Evolutionary conservation across 2,888 invertebrate genomes (phyloP).

Genomic region (Dynastes hyllus): DNA sequence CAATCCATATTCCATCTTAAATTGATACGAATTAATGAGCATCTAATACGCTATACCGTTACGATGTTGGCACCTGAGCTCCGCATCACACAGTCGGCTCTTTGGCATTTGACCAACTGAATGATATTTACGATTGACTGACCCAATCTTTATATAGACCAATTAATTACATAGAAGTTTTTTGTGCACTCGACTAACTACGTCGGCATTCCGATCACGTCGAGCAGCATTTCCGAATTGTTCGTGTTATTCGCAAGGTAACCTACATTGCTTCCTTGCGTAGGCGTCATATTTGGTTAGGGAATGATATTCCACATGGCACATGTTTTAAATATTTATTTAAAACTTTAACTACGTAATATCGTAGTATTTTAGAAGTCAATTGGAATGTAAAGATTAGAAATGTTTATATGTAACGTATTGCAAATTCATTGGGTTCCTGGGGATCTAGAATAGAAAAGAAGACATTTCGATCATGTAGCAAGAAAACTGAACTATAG

Average conservation of each 20-base stretch:
- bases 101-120: constrained; percentile 69
- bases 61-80: constrained; percentile 49
- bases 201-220: constrained; percentile 27
- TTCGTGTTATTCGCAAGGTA: constrained; percentile 43
- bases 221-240: constrained; percentile 46
- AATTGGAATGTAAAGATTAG: too few relatives aligned
- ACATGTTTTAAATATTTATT: too few relatives aligned
- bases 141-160: constrained; percentile 72
- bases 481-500: too few relatives aligned
- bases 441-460: too few relatives aligned
- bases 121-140: constrained; percentile 71
- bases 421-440: too few relatives aligned
- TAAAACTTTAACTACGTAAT: too few relatives aligned
- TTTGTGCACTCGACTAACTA: constrained; percentile 34
- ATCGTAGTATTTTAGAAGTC: too few relatives aligned
- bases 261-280: constrained; percentile 25
- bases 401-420: too few relatives aligned
- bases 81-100: constrained; percentile 29
- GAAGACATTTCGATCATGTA: too few relatives aligned
- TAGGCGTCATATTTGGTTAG: not conserved
- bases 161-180: constrained; percentile 58
- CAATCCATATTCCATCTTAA: not conserved
- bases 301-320: not conserved
- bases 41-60: constrained; percentile 37
- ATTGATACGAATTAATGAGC: constrained; percentile 14